phyloP scores from a whole-genome alignment of 1,140 invertebrate species.

The Propsilocerus akamusi region DNA sequence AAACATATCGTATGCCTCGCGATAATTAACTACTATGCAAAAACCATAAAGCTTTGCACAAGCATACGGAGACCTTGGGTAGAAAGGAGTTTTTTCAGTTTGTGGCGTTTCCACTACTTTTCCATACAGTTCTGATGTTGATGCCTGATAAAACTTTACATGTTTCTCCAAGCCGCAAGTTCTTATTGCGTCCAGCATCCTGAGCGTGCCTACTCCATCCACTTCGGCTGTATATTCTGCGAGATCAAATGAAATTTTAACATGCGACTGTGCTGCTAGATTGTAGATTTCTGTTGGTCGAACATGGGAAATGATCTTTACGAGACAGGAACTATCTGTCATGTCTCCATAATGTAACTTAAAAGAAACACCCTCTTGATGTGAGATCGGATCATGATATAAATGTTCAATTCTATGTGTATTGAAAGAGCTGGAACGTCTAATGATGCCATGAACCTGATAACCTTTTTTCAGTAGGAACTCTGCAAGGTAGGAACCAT shows the following conservation, averaged over 20 bases:
- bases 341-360: slow-evolving; percentile 98
- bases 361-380: slow-evolving; percentile 61
- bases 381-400: slow-evolving; percentile 73
- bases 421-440: slow-evolving; percentile 92
- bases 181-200: slow-evolving; percentile 87
- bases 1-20: slow-evolving; percentile 96
- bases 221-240: slow-evolving; percentile 99
- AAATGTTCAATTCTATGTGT: slow-evolving; percentile 90
- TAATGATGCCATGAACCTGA: slow-evolving; percentile 88
- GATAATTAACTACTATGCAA: slow-evolving; percentile 97
- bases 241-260: slow-evolving; percentile 93
- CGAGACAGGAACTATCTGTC: slow-evolving; percentile 93
- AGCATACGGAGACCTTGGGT: slow-evolving; percentile 97
- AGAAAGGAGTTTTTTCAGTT: slow-evolving; percentile 95
- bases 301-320: slow-evolving; percentile 79
- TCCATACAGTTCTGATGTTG: slow-evolving; percentile 97
- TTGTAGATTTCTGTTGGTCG: slow-evolving; percentile 95
- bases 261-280: slow-evolving; percentile 98
- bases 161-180: slow-evolving; percentile 73
- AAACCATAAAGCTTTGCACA: slow-evolving; percentile 97
- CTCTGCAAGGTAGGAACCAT: slow-evolving; percentile 98
- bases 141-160: slow-evolving; percentile 94
- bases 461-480: slow-evolving; percentile 89
- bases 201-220: slow-evolving; percentile 90
- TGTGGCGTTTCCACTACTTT: slow-evolving; percentile 94